These are phyloP conservation scores for Chamaea fasciata DNA, from an alignment of 2,113 vertebrate genomes.

Conservation along the genomic window DNA sequence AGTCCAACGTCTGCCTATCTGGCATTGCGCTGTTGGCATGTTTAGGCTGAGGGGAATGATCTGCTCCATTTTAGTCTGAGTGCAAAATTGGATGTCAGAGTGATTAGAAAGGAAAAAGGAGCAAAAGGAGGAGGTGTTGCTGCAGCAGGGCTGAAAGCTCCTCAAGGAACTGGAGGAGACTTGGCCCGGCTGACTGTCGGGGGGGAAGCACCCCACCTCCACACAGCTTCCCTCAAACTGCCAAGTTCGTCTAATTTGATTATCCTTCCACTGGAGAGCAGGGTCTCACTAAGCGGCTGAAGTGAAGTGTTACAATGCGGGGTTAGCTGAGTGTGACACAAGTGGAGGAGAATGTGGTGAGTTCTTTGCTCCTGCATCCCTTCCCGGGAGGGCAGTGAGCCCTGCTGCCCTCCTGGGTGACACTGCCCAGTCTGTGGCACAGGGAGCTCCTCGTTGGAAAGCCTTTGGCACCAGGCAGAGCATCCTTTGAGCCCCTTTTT, in stretches of 20 bases:
- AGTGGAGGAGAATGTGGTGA: conserved; percentile 20
- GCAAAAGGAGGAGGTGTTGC: background rate
- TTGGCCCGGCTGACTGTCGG: background rate
- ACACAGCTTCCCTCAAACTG: background rate
- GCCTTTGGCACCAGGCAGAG: background rate
- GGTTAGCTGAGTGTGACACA: background rate
- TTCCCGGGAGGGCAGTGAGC: background rate
- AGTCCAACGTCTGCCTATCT: background rate
- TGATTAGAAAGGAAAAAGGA: background rate
- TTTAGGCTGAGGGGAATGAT: background rate
- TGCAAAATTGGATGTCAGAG: background rate
- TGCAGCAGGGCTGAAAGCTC: background rate
- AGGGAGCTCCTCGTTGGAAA: background rate
- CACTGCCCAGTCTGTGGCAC: background rate
- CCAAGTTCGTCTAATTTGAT: conserved; percentile 17
- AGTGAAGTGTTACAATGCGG: conserved; percentile 7
- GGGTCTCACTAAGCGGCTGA: conserved; percentile 8
- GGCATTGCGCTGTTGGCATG: background rate
- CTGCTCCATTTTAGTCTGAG: background rate
- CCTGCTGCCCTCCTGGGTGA: background rate
- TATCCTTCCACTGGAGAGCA: background rate
- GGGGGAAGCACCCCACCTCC: background rate
- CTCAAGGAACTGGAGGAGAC: background rate
- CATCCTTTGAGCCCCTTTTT: background rate
- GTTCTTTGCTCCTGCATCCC: background rate